Evolutionary conservation across 2,888 invertebrate genomes (phyloP).

Genomic region (Belgica antarctica): DNA sequence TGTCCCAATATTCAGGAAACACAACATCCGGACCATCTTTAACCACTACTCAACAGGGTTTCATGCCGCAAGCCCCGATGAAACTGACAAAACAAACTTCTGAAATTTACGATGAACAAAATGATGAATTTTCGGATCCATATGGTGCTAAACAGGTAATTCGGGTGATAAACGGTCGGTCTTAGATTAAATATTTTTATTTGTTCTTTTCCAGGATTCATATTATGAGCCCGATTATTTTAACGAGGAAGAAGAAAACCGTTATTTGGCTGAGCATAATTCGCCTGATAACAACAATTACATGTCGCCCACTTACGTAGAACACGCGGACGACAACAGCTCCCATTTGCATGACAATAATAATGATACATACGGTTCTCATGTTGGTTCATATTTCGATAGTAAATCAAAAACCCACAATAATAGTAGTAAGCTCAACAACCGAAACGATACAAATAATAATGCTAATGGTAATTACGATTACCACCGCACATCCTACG

Average conservation of each 20-base stretch:
- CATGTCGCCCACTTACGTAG: not conserved
- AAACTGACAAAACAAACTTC: slow-evolving; percentile 23
- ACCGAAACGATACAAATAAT: slow-evolving; percentile 34
- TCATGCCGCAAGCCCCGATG: not conserved
- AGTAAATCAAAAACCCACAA: slow-evolving; percentile 12
- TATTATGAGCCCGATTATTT: slow-evolving; percentile 50
- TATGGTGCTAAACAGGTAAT: not conserved
- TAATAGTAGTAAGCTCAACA: slow-evolving; percentile 31
- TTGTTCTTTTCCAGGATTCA: slow-evolving; percentile 3
- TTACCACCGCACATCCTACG: not conserved
- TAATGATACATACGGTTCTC: not conserved
- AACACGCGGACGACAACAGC: not conserved
- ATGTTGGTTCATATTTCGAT: not conserved
- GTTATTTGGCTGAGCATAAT: slow-evolving; percentile 49
- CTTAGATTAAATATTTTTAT: not conserved
- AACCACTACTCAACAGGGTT: not conserved
- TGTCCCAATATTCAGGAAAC: not conserved
- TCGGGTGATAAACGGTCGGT: no score
- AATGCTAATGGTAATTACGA: slow-evolving; percentile 12
- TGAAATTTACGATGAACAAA: slow-evolving; percentile 28
- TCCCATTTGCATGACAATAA: slow-evolving; percentile 31
- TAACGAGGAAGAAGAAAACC: slow-evolving; percentile 55
- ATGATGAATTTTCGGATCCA: slow-evolving; percentile 36
- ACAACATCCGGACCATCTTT: not conserved
- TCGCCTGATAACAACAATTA: slow-evolving; percentile 35